phyloP scores from a whole-genome alignment of 2,888 invertebrate genomes.

The Rhagonycha lutea region DNA sequence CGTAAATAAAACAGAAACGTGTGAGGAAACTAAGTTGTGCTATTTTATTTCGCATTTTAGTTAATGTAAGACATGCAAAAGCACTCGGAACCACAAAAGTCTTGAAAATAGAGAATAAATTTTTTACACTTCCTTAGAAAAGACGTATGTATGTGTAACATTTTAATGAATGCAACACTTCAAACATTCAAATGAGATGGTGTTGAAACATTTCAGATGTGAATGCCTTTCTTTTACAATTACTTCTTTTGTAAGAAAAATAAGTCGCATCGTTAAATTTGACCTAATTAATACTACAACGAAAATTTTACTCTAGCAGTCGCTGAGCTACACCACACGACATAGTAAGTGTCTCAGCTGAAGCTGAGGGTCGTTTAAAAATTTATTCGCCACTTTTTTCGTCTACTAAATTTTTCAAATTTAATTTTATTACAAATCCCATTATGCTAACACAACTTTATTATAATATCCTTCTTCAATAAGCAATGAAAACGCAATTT shows the following conservation, averaged over 20 bases:
- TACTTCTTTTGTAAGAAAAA: not conserved
- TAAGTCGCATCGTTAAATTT: not conserved
- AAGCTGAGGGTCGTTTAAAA: not conserved
- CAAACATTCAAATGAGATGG: not conserved
- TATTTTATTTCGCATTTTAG: not conserved
- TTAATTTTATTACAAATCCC: not conserved
- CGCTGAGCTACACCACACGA: not conserved
- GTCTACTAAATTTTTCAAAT: not conserved
- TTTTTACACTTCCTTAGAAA: not conserved
- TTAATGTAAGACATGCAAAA: constrained; percentile 4
- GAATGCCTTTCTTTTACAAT: not conserved
- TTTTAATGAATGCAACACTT: constrained; percentile 1
- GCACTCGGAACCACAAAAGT: constrained; percentile 3
- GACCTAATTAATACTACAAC: not conserved
- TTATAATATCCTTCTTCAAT: not conserved
- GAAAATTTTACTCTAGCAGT: not conserved
- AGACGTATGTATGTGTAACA: not conserved
- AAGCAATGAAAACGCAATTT: not conserved
- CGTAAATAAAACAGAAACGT: constrained; percentile 3
- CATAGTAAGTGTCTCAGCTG: not conserved
- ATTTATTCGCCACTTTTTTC: not conserved
- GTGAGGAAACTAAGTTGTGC: not conserved
- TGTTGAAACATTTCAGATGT: not conserved
- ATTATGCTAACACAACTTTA: not conserved
- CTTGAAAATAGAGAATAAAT: not conserved